Evolutionary conservation across 2,888 invertebrate species (phyloP), one percentile per base, ranked within the genome.

Genomic region (Aleiodes alternator): DNA sequence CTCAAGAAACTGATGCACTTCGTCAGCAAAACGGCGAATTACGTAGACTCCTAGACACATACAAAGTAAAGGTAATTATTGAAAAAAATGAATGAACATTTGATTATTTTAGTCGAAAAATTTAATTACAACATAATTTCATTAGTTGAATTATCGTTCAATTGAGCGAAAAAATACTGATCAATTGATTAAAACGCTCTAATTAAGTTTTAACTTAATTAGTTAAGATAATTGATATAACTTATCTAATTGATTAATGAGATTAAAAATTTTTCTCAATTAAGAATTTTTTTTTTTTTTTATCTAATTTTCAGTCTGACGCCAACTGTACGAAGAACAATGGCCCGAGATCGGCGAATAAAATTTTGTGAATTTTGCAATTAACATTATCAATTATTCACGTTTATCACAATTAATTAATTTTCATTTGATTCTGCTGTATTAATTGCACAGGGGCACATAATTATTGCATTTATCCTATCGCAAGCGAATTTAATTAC

Each of bases 21-120:
- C 92, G 94, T 5, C 91, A 90, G 72, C 94, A 95, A 82, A 96
- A 96, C 87, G 88, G 90, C 1, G 95, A 95, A 76, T 87, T 96
- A 69, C 92, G 93, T 29, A 91, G 93, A 74, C 90, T 96, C 68
- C 90, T 96, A 59, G 92, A 93, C 77, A 93, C 93, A 80, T 92
- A 93, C 66, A 88, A 92, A n/a, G 50, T 66, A 4, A 81, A 84
- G 80, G 85, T 87, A 79, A 31, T 61, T 61, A 11, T 61, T 6
- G 6, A 59, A 11, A 31, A 3, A 59, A 59, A 9, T 8, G 3
- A 12, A 71, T 51, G 16, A 38, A n/a, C 34, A 56, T 43, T 43
- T 43, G 9, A 9, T 11, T 9, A 43, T 43, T 43, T 43, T 43
- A 3, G 9, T 43, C 11, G 43, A 51, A 11, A 34, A 43, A 43